Conservation (phyloP, 1,140 invertebrate species). For the Zaprionus ghesquierei region DNA sequence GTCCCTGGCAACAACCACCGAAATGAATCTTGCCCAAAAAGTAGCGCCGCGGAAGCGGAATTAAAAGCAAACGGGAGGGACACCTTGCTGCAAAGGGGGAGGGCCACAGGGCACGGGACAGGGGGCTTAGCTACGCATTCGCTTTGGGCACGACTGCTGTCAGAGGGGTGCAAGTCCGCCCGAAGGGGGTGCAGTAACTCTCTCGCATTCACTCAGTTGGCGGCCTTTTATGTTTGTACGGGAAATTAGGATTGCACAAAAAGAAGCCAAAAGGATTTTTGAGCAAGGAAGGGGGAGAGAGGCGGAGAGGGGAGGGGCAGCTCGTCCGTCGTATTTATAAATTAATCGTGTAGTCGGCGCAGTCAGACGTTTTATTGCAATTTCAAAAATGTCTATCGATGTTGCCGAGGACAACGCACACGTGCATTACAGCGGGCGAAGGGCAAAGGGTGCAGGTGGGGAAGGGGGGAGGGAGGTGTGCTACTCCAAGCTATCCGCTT, state of each 20-base stretch:
- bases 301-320: too few relatives aligned
- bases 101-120: neutral
- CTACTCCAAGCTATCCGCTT: conserved; percentile 34
- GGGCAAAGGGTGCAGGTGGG: neutral
- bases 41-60: conserved; percentile 47
- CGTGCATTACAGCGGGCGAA: conserved; percentile 17
- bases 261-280: conserved; percentile 47
- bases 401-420: conserved; percentile 60
- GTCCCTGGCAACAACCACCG: conserved; percentile 55
- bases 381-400: conserved; percentile 49
- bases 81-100: conserved; percentile 23
- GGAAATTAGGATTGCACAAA: conserved; percentile 63
- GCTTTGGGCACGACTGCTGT: neutral
- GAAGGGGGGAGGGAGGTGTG: neutral
- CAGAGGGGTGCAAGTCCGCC: conserved; percentile 23
- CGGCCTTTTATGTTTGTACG: conserved; percentile 65
- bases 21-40: conserved; percentile 47
- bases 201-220: conserved; percentile 5
- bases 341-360: conserved; percentile 64
- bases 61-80: conserved; percentile 47
- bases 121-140: neutral
- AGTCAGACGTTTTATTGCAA: conserved; percentile 76
- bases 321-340: conserved; percentile 45
- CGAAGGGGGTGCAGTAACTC: conserved; percentile 31
- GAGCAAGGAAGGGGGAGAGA: neutral